phyloP scores from a whole-genome alignment of 2,113 vertebrate species.

The Corythaeola cristata region DNA sequence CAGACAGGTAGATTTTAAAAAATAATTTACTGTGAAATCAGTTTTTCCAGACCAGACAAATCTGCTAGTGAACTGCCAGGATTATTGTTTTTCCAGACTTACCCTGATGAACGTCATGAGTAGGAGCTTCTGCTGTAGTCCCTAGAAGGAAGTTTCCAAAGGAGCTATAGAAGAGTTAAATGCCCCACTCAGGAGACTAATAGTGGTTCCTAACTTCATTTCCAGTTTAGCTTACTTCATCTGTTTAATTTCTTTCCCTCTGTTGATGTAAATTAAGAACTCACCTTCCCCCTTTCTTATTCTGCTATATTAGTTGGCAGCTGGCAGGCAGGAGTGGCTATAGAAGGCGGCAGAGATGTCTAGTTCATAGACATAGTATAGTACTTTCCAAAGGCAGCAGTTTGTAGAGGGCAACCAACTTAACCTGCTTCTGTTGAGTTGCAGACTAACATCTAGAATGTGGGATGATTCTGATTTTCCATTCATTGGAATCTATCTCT shows the following conservation, averaged over 20 bases:
- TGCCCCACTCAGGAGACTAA: neutral
- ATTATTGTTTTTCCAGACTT: neutral
- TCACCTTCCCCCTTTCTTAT: neutral
- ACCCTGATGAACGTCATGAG: neutral
- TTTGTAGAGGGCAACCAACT: neutral
- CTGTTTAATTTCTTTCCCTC: neutral
- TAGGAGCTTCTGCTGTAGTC: neutral
- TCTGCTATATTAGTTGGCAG: neutral
- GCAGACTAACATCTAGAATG: neutral
- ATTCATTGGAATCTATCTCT: neutral
- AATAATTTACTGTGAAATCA: neutral
- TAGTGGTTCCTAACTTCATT: neutral
- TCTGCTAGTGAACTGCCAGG: neutral
- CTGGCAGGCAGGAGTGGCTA: neutral
- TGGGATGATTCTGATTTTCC: neutral
- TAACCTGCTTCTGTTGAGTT: neutral
- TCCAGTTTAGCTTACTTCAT: neutral
- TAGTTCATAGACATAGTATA: rapidly evolving
- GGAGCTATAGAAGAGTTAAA: neutral
- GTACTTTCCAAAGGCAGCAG: neutral
- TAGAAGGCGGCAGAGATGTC: neutral
- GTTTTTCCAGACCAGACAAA: neutral
- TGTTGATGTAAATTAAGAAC: neutral
- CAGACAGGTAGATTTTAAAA: neutral
- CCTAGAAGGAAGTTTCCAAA: neutral